These are phyloP conservation scores for Betta splendens DNA, from an alignment of 2,797 vertebrate genomes.

Conservation along the genomic window DNA sequence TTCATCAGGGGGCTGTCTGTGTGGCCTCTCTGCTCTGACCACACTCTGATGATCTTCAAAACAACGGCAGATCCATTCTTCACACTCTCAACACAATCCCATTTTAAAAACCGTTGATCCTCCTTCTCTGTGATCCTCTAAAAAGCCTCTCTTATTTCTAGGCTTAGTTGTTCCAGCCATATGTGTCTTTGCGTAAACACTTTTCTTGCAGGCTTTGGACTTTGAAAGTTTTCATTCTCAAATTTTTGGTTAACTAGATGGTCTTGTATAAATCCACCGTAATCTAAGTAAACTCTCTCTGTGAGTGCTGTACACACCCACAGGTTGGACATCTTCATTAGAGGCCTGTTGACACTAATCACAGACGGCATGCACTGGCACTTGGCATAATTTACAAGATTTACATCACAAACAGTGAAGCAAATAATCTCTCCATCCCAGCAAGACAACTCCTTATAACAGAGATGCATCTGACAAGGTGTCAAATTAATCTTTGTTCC, in stretches of 20 bases:
- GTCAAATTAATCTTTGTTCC: slow-evolving; percentile 44
- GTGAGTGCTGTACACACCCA: slow-evolving; percentile 37
- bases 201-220: slow-evolving; percentile 25
- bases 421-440: slow-evolving; percentile 57
- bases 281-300: slow-evolving; percentile 20
- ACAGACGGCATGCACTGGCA: slow-evolving; percentile 56
- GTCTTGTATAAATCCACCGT: slow-evolving; percentile 15
- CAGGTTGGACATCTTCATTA: slow-evolving; percentile 71
- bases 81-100: slow-evolving; percentile 49
- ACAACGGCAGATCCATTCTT: slow-evolving; percentile 55
- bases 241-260: slow-evolving; percentile 12
- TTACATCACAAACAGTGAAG: slow-evolving; percentile 65
- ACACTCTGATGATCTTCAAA: slow-evolving; percentile 55
- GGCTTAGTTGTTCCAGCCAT: slow-evolving; percentile 40
- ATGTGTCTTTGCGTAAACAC: slow-evolving; percentile 31
- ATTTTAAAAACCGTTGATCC: slow-evolving; percentile 67
- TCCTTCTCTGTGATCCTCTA: slow-evolving; percentile 41
- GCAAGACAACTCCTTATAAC: slow-evolving; percentile 41
- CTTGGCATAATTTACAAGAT: slow-evolving; percentile 68
- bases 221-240: slow-evolving; percentile 1
- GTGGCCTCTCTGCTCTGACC: slow-evolving; percentile 53
- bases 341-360: slow-evolving; percentile 69
- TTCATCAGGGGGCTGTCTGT: slow-evolving; percentile 45
- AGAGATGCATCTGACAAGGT: slow-evolving; percentile 40
- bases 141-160: slow-evolving; percentile 44